These are phyloP conservation scores for Apis cerana DNA, from an alignment of 1,140 invertebrate genomes.

Conservation along the genomic window DNA sequence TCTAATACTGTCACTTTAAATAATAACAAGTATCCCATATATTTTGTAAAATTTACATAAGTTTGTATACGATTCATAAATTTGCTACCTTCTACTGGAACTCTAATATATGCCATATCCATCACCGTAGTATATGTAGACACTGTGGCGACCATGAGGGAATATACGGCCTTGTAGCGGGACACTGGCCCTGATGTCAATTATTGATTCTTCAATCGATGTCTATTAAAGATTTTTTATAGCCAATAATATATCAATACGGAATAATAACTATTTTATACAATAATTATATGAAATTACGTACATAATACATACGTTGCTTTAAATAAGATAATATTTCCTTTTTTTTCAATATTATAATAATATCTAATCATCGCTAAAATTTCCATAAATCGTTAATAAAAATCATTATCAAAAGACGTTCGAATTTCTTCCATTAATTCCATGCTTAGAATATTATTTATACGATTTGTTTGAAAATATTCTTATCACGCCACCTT, in stretches of 20 bases:
- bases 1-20: not conserved
- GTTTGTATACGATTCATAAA: conserved; percentile 1
- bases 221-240: not conserved
- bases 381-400: not conserved
- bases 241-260: not conserved
- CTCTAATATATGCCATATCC: not conserved
- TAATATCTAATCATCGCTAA: not conserved
- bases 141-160: conserved; percentile 43
- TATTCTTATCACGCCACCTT: not conserved
- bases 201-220: conserved; percentile 30
- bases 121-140: not conserved
- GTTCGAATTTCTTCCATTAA: not conserved
- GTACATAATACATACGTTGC: not conserved
- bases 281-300: not conserved
- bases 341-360: not conserved
- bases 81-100: not conserved
- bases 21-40: not conserved
- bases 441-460: too few relatives aligned
- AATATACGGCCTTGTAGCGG: conserved; percentile 67
- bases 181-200: conserved; percentile 64
- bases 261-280: conserved; percentile 3
- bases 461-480: not conserved
- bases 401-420: not conserved
- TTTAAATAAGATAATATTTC: not conserved
- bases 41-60: not conserved